These are phyloP conservation scores for Champsocephalus gunnari DNA, from an alignment of 2,797 vertebrate species.

Conservation along the genomic window DNA sequence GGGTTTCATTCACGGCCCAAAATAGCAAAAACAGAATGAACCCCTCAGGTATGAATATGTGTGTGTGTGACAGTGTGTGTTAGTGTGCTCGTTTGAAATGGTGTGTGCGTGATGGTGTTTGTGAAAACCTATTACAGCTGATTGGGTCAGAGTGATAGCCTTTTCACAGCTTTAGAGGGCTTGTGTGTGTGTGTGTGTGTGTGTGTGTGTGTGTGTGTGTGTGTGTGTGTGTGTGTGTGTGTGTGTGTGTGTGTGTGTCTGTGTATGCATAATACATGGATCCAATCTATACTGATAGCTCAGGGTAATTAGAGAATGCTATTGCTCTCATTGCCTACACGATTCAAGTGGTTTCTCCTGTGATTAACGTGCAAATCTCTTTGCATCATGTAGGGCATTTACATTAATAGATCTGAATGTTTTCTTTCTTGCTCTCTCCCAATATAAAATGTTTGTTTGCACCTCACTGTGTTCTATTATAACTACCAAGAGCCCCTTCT, in stretches of 20 bases:
- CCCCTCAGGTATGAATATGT: conserved; percentile 55
- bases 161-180: conserved; percentile 33
- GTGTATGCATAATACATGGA: conserved; percentile 51
- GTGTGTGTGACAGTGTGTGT: conserved; percentile 33
- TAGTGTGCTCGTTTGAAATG: neutral
- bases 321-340: conserved; percentile 51
- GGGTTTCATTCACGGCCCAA: conserved; percentile 64
- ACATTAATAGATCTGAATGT: conserved; percentile 46
- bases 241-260: neutral
- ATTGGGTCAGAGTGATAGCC: conserved; percentile 60
- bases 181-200: conserved; percentile 6
- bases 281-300: conserved; percentile 54
- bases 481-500: conserved; percentile 20
- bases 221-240: conserved; percentile 19
- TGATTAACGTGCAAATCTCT: conserved; percentile 65
- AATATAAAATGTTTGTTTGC: conserved; percentile 21
- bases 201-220: conserved; percentile 9
- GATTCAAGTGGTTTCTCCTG: conserved; percentile 57
- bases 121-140: conserved; percentile 66
- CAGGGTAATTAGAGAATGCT: conserved; percentile 68
- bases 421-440: conserved; percentile 22
- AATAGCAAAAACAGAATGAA: conserved; percentile 61
- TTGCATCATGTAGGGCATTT: conserved; percentile 64
- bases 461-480: conserved; percentile 29
- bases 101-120: conserved; percentile 46